Evolutionary conservation across 2,888 invertebrate genomes (phyloP).

Genomic region (Calameuta filiformis): DNA sequence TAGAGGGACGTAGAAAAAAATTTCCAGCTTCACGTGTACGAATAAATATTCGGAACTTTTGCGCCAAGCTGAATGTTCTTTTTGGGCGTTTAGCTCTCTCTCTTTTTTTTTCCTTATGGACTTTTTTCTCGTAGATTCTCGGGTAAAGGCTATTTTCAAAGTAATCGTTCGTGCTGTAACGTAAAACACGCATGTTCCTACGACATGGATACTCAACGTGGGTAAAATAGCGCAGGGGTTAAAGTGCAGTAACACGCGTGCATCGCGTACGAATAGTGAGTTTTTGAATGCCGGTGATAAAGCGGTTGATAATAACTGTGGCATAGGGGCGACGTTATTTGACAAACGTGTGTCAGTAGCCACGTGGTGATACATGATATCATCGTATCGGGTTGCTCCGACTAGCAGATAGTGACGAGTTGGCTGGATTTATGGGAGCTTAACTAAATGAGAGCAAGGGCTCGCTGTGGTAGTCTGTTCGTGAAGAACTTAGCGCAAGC

Average conservation of each 20-base stretch:
- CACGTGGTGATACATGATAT: conserved; percentile 40
- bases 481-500: neutral
- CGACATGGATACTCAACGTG: neutral
- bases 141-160: neutral
- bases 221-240: neutral
- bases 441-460: conserved; percentile 34
- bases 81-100: neutral
- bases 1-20: neutral
- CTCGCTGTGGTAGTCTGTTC: conserved; percentile 6
- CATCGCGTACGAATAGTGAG: neutral
- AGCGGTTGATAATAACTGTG: conserved; percentile 21
- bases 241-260: neutral
- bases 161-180: neutral
- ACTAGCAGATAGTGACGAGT: conserved; percentile 41
- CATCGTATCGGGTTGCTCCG: conserved; percentile 18
- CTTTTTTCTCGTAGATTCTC: neutral
- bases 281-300: conserved; percentile 1
- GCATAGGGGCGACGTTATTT: conserved; percentile 34
- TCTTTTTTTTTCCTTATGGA: neutral
- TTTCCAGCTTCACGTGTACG: neutral
- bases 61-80: neutral
- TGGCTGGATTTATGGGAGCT: conserved; percentile 37
- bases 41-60: neutral
- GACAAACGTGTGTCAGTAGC: conserved; percentile 43
- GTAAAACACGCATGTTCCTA: neutral